Evolutionary conservation across 2,797 vertebrate genomes (phyloP).

Genomic region (Sebastolobus alascanus): DNA sequence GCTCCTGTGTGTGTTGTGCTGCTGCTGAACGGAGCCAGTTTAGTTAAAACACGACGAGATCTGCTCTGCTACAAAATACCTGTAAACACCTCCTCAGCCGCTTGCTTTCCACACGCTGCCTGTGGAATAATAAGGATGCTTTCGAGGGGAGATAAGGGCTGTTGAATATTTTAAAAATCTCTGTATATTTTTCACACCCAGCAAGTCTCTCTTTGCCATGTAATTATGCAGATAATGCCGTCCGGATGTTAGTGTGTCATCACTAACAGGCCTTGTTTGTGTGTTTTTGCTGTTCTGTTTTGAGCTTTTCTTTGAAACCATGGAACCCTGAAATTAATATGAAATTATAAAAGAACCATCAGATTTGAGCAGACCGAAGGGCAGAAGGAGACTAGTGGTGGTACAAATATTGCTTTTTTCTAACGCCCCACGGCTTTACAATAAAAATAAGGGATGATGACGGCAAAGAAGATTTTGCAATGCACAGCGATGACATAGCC

Average conservation of each 20-base stretch:
- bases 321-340: constrained; percentile 49
- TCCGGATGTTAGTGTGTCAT: constrained; percentile 52
- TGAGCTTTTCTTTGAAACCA: constrained; percentile 40
- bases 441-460: constrained; percentile 57
- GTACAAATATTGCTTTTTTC: constrained; percentile 71
- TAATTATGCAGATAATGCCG: constrained; percentile 51
- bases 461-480: constrained; percentile 43
- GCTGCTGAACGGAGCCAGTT: constrained; percentile 5
- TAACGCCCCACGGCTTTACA: constrained; percentile 52
- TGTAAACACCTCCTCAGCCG: constrained; percentile 44
- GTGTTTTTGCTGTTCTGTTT: constrained; percentile 32
- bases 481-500: constrained; percentile 54
- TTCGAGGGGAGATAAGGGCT: constrained; percentile 36
- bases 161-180: constrained; percentile 58
- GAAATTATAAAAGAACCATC: constrained; percentile 45
- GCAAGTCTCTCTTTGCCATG: constrained; percentile 12
- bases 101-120: constrained; percentile 26
- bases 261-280: constrained; percentile 33
- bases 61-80: constrained; percentile 44
- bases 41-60: constrained; percentile 46
- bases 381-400: constrained; percentile 37
- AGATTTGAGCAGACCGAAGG: constrained; percentile 38
- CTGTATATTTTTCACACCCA: constrained; percentile 43
- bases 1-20: constrained; percentile 10
- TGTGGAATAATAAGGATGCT: constrained; percentile 57